Base-by-base conservation (phyloP, 2,797 vertebrate genomes). In the Spinibarbus caldwelli region DNA sequence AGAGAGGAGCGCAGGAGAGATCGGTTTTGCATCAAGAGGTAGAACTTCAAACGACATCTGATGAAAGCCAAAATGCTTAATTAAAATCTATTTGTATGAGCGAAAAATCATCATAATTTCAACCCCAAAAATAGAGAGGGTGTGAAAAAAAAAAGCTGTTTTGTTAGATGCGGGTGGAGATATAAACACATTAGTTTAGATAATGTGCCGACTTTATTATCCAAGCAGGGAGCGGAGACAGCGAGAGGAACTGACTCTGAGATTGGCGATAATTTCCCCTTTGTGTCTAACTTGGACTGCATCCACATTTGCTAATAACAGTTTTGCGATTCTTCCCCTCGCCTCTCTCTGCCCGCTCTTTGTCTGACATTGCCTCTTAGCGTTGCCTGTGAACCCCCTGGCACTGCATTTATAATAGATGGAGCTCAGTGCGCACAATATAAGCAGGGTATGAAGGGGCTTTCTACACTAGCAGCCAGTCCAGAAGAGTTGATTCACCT, bases 51-150 rank as follows among this genome's bases (percentile, higher is more conserved):
- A 94, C 91, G 89, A 90, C 90, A 92, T 92, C 92, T 93, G 93
- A 94, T 92, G 89, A 93, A 92, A 92, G 93, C 92, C 92, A 94
- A 93, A 94, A 91, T 89, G 87, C 94, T 94, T 95, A 95, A 96
- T 95, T 96, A 94, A 93, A 93, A 92, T 88, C 92, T 92, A 92
- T 95, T 95, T 95, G 94, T 93, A 91, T 59, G 86, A 92, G 86
- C 52, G 73, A 86, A 88, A 84, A 91, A 91, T 92, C 91, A 90
- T 84, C 91, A 90, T 90, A 85, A 91, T 93, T 90, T 90, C 90
- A 92, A 90, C 90, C 75, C 90, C 91, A 90, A 90, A 91, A n/a
- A n/a, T n/a, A 87, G 72, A 73, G 68, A 82, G 73, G 45, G 81
- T 29, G 26, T 23, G 43, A 11, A 17, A 36, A 72, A 88, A 81